A percentile compares a stretch with the other conserved stretches of the same genome.
Conservation (phyloP, 1,140 invertebrate species). For the Hermetia illucens region DNA sequence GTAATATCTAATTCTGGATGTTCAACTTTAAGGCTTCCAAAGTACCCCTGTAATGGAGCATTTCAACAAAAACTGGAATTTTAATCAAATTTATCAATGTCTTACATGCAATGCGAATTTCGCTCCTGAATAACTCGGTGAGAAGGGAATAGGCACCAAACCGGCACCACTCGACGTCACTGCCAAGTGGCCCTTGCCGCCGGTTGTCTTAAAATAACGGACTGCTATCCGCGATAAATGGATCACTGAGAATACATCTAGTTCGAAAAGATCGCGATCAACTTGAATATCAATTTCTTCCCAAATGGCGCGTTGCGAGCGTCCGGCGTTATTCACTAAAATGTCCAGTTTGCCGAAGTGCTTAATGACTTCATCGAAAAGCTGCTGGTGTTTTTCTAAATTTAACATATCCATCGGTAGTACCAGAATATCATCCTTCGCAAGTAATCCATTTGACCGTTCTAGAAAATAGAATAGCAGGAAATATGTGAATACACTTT, state of each 20-base stretch:
- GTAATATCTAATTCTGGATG: constrained; percentile 43
- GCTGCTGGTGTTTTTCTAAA: constrained; percentile 41
- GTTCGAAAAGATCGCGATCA: constrained; percentile 62
- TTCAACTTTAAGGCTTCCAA: constrained; percentile 47
- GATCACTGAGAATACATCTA: constrained; percentile 67
- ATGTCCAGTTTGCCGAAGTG: constrained; percentile 65
- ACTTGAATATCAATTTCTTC: constrained; percentile 59
- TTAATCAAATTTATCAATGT: constrained; percentile 3
- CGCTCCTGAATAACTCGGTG: constrained; percentile 59
- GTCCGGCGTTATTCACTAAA: constrained; percentile 68
- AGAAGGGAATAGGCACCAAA: constrained; percentile 51
- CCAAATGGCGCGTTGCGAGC: constrained; percentile 65
- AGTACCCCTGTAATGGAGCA: constrained; percentile 46
- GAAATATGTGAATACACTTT: too few relatives aligned
- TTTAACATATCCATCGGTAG: constrained; percentile 57
- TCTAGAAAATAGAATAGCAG: too few relatives aligned
- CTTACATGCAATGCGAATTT: constrained; percentile 73
- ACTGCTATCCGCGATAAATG: constrained; percentile 53
- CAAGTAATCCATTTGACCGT: constrained; percentile 34
- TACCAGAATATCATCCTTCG: constrained; percentile 48
- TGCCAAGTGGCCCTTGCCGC: constrained; percentile 49
- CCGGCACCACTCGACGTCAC: constrained; percentile 61
- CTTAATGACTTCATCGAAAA: constrained; percentile 48
- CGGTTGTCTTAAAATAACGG: constrained; percentile 43
- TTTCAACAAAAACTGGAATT: background rate